These are phyloP conservation scores for Plodia interpunctella DNA, from an alignment of 1,140 invertebrate species.

Conservation along the genomic window DNA sequence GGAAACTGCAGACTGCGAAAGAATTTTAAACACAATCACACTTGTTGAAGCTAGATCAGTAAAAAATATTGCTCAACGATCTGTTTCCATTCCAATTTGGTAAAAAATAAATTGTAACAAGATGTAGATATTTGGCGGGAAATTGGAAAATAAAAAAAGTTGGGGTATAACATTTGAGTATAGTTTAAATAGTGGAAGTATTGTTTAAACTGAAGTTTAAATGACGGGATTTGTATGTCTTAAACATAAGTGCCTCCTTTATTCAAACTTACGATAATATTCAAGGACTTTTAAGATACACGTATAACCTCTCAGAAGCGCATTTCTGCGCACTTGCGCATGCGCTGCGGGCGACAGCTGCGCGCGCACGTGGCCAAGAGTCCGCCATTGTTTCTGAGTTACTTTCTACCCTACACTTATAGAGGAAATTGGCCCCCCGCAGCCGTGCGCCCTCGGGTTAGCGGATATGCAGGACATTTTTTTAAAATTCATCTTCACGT, in stretches of 20 bases:
- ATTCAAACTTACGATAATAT: not conserved
- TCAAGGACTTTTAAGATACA: not conserved
- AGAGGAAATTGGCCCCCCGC: not conserved
- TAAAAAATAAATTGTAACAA: too few relatives aligned
- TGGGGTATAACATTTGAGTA: too few relatives aligned
- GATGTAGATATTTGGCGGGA: too few relatives aligned
- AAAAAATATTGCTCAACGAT: too few relatives aligned
- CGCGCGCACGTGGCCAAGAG: conserved; percentile 54
- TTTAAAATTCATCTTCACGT: too few relatives aligned
- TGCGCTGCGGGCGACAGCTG: conserved; percentile 61
- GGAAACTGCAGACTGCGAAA: not conserved
- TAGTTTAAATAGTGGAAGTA: too few relatives aligned
- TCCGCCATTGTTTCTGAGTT: conserved; percentile 30
- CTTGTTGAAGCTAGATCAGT: too few relatives aligned
- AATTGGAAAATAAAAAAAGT: too few relatives aligned
- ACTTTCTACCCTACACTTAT: not conserved
- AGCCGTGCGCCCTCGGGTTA: not conserved
- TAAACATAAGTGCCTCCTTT: too few relatives aligned
- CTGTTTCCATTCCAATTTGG: too few relatives aligned
- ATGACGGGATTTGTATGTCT: too few relatives aligned
- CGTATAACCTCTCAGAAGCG: not conserved
- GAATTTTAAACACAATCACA: not conserved
- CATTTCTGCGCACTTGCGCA: conserved; percentile 16
- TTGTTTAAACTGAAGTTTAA: too few relatives aligned
- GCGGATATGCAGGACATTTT: not conserved